phyloP scores from a whole-genome alignment of 2,797 vertebrate genomes.

The Euthynnus affinis region DNA sequence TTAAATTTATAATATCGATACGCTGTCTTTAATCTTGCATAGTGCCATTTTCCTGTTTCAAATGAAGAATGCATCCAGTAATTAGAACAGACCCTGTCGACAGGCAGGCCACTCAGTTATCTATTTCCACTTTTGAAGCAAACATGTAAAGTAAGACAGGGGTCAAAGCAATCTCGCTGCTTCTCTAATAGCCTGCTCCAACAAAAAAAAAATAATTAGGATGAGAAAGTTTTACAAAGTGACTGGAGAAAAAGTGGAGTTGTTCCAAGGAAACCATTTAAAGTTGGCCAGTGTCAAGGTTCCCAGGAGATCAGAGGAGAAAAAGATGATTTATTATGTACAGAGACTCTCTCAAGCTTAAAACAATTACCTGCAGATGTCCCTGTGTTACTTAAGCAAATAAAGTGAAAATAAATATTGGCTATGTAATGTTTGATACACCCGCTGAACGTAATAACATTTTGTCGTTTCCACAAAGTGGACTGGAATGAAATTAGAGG shows the following conservation, averaged over 20 bases:
- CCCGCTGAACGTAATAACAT: slow-evolving; percentile 87
- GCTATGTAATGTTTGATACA: slow-evolving; percentile 86
- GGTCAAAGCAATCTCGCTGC: slow-evolving; percentile 80
- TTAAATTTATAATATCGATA: slow-evolving; percentile 66
- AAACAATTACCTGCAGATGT: slow-evolving; percentile 87
- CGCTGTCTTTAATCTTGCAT: slow-evolving; percentile 74
- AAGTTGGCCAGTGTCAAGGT: slow-evolving; percentile 67
- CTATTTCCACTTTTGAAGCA: slow-evolving; percentile 75
- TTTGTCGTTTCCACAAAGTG: slow-evolving; percentile 88
- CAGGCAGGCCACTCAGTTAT: slow-evolving; percentile 59
- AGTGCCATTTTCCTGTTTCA: slow-evolving; percentile 59
- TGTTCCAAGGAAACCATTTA: slow-evolving; percentile 73
- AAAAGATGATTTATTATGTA: slow-evolving; percentile 87
- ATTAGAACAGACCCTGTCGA: slow-evolving; percentile 76
- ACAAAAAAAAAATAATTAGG: slow-evolving; percentile 45
- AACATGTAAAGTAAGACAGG: slow-evolving; percentile 69
- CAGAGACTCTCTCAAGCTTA: slow-evolving; percentile 80
- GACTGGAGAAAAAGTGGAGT: slow-evolving; percentile 63
- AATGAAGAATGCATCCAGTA: slow-evolving; percentile 71
- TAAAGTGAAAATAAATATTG: slow-evolving; percentile 88
- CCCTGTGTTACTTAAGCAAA: slow-evolving; percentile 86
- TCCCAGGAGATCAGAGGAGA: slow-evolving; percentile 78
- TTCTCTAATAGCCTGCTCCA: slow-evolving; percentile 60
- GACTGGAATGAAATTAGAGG: slow-evolving; percentile 88
- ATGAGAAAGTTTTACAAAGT: slow-evolving; percentile 78